These are phyloP conservation scores for Anisognathus igniventris DNA, from an alignment of 2,797 vertebrate genomes.

Conservation along the genomic window DNA sequence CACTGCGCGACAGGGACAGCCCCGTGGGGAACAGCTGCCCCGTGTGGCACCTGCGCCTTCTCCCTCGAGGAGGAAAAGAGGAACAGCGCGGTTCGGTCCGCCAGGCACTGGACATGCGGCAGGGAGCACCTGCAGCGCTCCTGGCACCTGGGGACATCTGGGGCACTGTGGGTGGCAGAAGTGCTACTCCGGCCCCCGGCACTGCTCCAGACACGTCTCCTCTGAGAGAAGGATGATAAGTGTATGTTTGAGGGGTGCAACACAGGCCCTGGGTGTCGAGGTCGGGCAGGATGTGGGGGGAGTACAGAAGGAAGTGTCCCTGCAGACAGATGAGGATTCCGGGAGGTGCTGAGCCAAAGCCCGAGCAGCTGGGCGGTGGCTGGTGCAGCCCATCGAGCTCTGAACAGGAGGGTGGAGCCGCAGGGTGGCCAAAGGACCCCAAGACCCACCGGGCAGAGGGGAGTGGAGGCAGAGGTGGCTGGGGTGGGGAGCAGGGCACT, in stretches of 20 bases:
- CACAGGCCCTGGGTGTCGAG: not conserved
- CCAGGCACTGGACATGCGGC: not conserved
- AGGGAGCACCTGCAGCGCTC: not conserved
- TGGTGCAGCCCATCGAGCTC: not conserved
- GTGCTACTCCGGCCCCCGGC: not conserved
- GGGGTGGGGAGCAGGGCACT: not conserved
- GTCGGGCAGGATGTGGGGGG: too few relatives aligned
- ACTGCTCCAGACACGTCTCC: not conserved
- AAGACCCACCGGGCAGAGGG: fast-evolving
- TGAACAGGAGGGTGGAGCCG: not conserved
- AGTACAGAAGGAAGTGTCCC: fast-evolving
- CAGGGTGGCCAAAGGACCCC: fast-evolving
- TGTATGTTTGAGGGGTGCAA: not conserved
- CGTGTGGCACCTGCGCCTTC: fast-evolving
- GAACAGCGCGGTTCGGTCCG: not conserved
- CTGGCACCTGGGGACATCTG: not conserved
- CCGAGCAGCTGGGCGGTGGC: not conserved
- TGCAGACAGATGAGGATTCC: not conserved
- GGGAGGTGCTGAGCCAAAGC: not conserved
- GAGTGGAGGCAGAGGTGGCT: not conserved
- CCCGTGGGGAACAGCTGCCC: not conserved
- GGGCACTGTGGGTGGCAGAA: not conserved
- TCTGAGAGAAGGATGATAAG: not conserved
- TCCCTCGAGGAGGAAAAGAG: not conserved
- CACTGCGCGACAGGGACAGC: not conserved